Percentiles rank a stretch among this genome's conserved stretches.
phyloP scores from a whole-genome alignment of 1,140 invertebrate genomes.

The Alviniconcha marisindica region DNA sequence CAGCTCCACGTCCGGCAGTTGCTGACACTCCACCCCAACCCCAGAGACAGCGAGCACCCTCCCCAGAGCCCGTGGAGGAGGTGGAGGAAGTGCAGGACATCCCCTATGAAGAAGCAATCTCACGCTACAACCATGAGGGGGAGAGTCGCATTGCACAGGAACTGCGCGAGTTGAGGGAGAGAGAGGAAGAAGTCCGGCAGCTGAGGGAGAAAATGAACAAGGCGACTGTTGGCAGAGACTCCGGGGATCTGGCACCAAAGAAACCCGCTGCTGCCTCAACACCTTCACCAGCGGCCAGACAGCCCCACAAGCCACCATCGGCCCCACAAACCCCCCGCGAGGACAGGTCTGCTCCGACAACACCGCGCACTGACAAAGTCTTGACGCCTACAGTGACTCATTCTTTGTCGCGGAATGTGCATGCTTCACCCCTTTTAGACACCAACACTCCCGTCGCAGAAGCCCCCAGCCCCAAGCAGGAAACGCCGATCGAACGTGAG shows the following conservation, averaged over 20 bases:
- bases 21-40: background rate
- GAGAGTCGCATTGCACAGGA: slow-evolving; percentile 78
- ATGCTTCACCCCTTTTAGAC: background rate
- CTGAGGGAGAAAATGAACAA: slow-evolving; percentile 52
- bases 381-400: background rate
- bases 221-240: slow-evolving; percentile 7
- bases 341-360: slow-evolving; percentile 22
- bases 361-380: background rate
- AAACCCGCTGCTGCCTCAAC: slow-evolving; percentile 43
- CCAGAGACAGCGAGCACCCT: background rate
- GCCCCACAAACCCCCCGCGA: slow-evolving; percentile 24
- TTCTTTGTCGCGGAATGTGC: background rate
- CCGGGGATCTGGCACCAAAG: slow-evolving; percentile 19
- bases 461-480: slow-evolving; percentile 59
- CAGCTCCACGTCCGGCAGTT: background rate
- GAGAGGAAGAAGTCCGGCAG: slow-evolving; percentile 76
- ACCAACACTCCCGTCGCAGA: background rate
- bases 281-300: slow-evolving; percentile 65
- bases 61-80: slow-evolving; percentile 35
- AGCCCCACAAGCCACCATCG: slow-evolving; percentile 46
- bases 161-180: slow-evolving; percentile 75
- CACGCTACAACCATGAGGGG: slow-evolving; percentile 57
- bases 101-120: slow-evolving; percentile 64
- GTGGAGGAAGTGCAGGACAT: slow-evolving; percentile 49
- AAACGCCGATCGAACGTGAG: slow-evolving; percentile 80